A percentile compares a stretch with the other conserved stretches of the same genome.
Conservation (phyloP, 2,888 invertebrate genomes). For the Teleogryllus oceanicus region DNA sequence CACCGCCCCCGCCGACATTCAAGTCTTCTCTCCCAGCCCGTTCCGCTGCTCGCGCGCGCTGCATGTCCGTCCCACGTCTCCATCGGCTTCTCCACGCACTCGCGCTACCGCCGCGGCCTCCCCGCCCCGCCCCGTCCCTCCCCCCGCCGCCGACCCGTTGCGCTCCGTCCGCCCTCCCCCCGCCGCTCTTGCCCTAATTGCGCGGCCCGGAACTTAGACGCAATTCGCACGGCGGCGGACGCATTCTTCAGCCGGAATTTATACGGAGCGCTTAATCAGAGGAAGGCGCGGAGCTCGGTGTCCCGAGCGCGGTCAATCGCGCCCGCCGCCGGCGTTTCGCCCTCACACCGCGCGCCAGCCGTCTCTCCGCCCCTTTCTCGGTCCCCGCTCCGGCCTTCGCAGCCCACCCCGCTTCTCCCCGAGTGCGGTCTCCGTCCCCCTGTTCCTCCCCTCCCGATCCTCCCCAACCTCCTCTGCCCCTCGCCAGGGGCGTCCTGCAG, state of each 20-base stretch:
- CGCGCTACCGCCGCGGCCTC: background rate
- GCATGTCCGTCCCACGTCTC: background rate
- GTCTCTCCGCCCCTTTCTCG: background rate
- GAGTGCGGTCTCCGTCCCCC: background rate
- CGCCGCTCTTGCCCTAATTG: background rate
- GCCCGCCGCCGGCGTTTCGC: background rate
- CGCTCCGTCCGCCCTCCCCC: background rate
- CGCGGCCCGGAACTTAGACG: background rate
- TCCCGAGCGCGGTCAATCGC: background rate
- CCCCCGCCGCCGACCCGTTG: background rate
- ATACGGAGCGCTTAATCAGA: slow-evolving; percentile 11
- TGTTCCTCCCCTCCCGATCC: background rate
- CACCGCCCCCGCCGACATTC: background rate
- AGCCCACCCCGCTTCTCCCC: background rate
- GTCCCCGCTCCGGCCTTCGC: background rate
- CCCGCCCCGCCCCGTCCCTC: background rate
- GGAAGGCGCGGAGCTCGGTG: background rate
- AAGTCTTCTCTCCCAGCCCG: background rate
- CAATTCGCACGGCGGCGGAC: background rate
- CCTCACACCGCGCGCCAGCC: background rate
- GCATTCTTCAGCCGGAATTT: slow-evolving; percentile 11
- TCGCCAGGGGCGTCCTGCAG: no score
- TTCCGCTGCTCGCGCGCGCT: background rate
- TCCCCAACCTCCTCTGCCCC: no score
- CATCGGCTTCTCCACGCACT: background rate